These are phyloP conservation scores for Avahi laniger DNA, from an alignment of 2,797 vertebrate species.

Conservation along the genomic window DNA sequence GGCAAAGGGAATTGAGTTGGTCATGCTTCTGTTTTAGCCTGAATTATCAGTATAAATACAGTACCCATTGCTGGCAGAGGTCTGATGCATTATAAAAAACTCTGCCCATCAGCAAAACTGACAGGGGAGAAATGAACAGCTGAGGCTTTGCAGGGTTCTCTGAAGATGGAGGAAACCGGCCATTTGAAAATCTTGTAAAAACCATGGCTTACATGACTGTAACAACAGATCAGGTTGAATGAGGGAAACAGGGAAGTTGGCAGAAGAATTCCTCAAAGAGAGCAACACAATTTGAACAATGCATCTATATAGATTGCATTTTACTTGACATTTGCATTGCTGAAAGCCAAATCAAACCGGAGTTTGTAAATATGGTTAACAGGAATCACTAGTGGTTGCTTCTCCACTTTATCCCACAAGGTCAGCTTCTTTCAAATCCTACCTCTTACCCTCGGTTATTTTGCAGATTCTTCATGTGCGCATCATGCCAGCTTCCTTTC, in stretches of 20 bases:
- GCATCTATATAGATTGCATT: background rate
- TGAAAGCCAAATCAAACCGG: background rate
- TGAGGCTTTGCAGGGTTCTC: slow-evolving; percentile 31
- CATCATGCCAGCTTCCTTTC: background rate
- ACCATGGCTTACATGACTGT: background rate
- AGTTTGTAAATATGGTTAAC: background rate
- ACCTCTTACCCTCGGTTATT: background rate
- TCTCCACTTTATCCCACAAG: background rate
- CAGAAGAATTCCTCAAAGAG: background rate
- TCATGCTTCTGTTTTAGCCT: background rate
- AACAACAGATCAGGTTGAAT: slow-evolving; percentile 3
- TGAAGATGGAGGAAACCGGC: background rate
- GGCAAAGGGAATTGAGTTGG: background rate
- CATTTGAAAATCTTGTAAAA: slow-evolving; percentile 46
- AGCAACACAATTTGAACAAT: background rate
- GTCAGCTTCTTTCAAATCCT: background rate
- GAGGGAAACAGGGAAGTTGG: background rate
- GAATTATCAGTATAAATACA: slow-evolving; percentile 54
- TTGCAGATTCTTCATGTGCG: background rate
- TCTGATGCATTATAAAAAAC: slow-evolving; percentile 12
- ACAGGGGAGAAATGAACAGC: slow-evolving; percentile 46
- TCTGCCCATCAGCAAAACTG: slow-evolving; percentile 25
- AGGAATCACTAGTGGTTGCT: background rate
- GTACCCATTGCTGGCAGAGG: slow-evolving; percentile 10
- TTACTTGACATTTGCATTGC: background rate